Evolutionary conservation across 37 sponge, comb jelly and placozoan species (phyloP).

Genomic region (Crambe crambe): DNA sequence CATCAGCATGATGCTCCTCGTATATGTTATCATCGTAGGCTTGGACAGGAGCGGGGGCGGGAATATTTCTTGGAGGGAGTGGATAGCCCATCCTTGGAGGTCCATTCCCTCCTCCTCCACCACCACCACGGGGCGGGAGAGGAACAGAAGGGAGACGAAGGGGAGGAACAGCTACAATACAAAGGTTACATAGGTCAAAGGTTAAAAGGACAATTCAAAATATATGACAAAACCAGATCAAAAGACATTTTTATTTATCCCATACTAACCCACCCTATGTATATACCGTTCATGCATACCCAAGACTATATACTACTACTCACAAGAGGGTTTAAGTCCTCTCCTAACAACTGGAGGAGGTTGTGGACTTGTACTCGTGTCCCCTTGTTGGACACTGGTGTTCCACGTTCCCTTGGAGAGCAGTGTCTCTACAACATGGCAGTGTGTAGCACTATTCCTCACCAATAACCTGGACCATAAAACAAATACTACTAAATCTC

Average conservation of each 20-base stretch:
- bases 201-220: too few species aligned
- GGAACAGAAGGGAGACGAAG: not conserved
- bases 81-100: too few species aligned
- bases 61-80: not conserved
- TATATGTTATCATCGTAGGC: not conserved
- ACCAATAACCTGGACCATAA: conserved; percentile 67
- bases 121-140: not conserved
- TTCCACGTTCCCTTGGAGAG: conserved; percentile 37
- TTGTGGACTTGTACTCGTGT: not conserved
- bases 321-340: conserved; percentile 9
- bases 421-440: conserved; percentile 52
- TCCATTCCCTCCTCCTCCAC: too few species aligned
- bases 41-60: not conserved
- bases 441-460: conserved; percentile 59
- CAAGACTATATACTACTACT: not conserved
- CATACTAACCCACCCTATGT: not conserved
- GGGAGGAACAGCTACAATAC: too few species aligned
- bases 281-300: not conserved
- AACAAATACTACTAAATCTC: too few species aligned
- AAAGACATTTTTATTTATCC: not conserved
- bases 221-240: too few species aligned
- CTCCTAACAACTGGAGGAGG: conserved; percentile 28
- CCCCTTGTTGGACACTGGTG: not conserved
- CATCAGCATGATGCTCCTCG: not conserved
- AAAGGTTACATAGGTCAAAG: too few species aligned